Conservation (phyloP, 2,888 invertebrate species). For the Pandemis cinnamomeana region DNA sequence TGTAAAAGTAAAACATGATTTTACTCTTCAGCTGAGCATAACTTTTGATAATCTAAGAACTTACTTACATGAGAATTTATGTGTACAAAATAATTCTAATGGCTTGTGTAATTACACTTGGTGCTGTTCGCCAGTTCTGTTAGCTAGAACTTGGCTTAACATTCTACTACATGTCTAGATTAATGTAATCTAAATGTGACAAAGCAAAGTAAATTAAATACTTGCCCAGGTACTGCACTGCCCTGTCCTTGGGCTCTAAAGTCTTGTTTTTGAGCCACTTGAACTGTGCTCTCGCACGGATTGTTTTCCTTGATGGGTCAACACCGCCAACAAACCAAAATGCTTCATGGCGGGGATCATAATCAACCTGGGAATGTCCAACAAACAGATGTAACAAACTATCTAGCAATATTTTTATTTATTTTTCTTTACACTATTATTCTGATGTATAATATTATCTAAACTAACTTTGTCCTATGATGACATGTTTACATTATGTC, state of each 20-base stretch:
- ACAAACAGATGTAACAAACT: background rate
- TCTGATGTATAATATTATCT: no score
- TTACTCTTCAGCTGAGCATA: no score
- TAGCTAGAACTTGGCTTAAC: no score
- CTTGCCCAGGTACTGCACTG: slow-evolving; percentile 88
- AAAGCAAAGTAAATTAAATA: slow-evolving; percentile 14
- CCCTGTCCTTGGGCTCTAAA: slow-evolving; percentile 85
- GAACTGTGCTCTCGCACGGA: slow-evolving; percentile 69
- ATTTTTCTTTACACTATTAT: no score
- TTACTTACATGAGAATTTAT: background rate
- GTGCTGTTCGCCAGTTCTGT: no score
- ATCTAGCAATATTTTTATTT: background rate
- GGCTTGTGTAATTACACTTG: no score
- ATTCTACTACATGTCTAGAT: no score
- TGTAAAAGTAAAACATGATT: background rate
- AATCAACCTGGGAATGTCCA: slow-evolving; percentile 84
- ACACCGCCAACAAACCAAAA: slow-evolving; percentile 94
- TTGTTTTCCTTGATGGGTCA: slow-evolving; percentile 77
- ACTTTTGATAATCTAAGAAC: no score
- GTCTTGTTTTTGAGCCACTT: slow-evolving; percentile 71
- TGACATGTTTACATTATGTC: no score
- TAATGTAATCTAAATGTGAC: no score
- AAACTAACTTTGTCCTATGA: no score
- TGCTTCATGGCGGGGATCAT: slow-evolving; percentile 91
- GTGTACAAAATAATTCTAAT: no score